Evolutionary conservation across 2,888 invertebrate genomes (phyloP), one percentile per base, ranked within the genome.

Genomic region (Sphinx pinastri): DNA sequence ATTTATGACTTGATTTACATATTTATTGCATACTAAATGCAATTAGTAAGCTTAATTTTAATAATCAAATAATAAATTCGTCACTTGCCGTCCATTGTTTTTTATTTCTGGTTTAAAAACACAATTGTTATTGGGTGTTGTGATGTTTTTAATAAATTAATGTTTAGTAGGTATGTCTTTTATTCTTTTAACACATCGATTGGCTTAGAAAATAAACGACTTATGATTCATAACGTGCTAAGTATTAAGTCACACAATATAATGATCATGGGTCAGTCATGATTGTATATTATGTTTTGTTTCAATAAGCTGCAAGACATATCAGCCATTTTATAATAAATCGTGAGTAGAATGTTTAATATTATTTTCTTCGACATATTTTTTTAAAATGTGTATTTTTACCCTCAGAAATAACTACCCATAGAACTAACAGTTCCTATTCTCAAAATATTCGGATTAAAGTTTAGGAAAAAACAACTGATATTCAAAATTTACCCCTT

Each of bases 31-130:
- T 19, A 19, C 19, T 63, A 13, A 63, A 47, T 63, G 49, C 63
- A 63, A 49, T 63, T 63, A 63, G 16, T 16, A 12, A 63, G 47
- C 16, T 45, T 16, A 16, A 11, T 57, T 16, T 57, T 14, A 47
- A 63, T 47, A 1, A 60, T 4, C 3, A 49, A 59, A 63, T 60
- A 47, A 60, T 47, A 47, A 60, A 60, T 60, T 49, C 60, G 60
- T 12, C 49, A 16, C 19, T 63, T 47, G 19, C 12, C 47, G 16
- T 6, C 19, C 16, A 63, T 63, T 63, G 63, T 63, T 19, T 63
- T 63, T 49, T 68, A 60, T 71, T 68, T 71, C 66, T 68, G 67
- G 70, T 68, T 70, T 68, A 63, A 68, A 70, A 60, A 19, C 12
- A 60, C 63, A 49, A 63, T 63, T 63, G 47, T 49, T 63, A 19